A percentile compares a stretch with the other conserved stretches of the same genome.
Conservation (phyloP, 2,113 vertebrate species). For the Oryctolagus cuniculus region mOryCun1.1 NC_091432.1:55677501-55678000, state of each 20-base stretch:
- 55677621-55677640: no score
- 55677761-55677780: conserved; percentile 28
- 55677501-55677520: no score
- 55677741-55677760: conserved; percentile 38
- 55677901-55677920: conserved; percentile 53
- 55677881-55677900: conserved; percentile 64
- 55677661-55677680: conserved; percentile 22
- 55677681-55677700: conserved; percentile 45
- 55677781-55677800: conserved; percentile 45
- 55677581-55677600: no score
- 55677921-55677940: neutral
- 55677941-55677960: conserved; percentile 54
- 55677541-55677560: no score
- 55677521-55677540: no score
- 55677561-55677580: no score
- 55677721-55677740: conserved; percentile 43
- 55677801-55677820: conserved; percentile 59
- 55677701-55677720: neutral
- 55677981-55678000: conserved; percentile 30
- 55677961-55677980: conserved; percentile 53
- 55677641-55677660: conserved; percentile 17
- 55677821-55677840: conserved; percentile 47
- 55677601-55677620: no score
- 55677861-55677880: conserved; percentile 55
- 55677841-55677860: conserved; percentile 61